phyloP scores from a whole-genome alignment of 2,888 invertebrate genomes.

The Zaprionus bogoriensis region DNA sequence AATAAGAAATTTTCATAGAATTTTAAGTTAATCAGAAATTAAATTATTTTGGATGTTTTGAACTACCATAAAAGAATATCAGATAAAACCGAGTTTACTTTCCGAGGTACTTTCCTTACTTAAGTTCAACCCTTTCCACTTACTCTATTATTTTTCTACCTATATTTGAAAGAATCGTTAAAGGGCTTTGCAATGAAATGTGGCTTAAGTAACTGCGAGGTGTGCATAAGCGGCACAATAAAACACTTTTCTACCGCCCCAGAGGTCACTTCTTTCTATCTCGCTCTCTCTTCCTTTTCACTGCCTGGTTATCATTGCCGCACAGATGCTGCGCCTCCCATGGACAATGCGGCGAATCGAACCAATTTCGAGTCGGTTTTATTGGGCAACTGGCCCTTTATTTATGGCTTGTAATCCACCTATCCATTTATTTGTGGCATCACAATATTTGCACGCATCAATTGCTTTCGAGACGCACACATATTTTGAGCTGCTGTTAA shows the following conservation, averaged over 20 bases:
- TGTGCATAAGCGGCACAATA: background rate
- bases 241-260: background rate
- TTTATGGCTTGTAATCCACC: conserved; percentile 59
- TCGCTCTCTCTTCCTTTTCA: background rate
- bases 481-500: conserved; percentile 29
- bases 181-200: background rate
- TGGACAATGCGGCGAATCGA: background rate
- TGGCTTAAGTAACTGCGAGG: background rate
- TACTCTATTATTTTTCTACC: background rate
- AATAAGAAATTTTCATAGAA: too few species aligned
- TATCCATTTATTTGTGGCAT: conserved; percentile 55
- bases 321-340: conserved; percentile 25
- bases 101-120: too few species aligned
- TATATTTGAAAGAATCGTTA: background rate
- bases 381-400: conserved; percentile 16
- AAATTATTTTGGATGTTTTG: too few species aligned
- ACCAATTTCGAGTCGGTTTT: conserved; percentile 19
- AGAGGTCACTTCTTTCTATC: background rate
- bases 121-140: background rate
- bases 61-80: too few species aligned
- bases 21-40: too few species aligned
- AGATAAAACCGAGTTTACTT: too few species aligned
- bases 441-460: conserved; percentile 56
- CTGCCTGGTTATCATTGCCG: conserved; percentile 17
- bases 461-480: conserved; percentile 30